phyloP scores from a whole-genome alignment of 2,888 invertebrate species.

The Hylaea fasciaria region DNA sequence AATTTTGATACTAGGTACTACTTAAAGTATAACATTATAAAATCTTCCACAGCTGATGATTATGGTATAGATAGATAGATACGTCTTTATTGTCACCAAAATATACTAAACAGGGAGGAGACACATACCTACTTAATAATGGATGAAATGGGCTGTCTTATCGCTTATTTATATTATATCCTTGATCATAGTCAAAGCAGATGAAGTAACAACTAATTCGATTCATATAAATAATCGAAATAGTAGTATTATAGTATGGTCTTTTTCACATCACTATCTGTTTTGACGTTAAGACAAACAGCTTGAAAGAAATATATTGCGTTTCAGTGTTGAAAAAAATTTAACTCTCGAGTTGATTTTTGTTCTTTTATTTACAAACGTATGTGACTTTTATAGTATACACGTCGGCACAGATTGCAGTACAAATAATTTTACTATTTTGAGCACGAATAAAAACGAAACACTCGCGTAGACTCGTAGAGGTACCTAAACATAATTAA shows the following conservation, averaged over 20 bases:
- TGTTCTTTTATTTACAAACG: constrained; percentile 40
- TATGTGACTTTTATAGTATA: constrained; percentile 43
- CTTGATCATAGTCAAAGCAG: too few relatives aligned
- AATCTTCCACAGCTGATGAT: too few relatives aligned
- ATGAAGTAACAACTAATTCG: not conserved
- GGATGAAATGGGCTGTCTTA: too few relatives aligned
- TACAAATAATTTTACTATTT: constrained; percentile 30
- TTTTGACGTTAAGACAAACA: constrained; percentile 36
- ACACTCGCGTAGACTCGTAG: constrained; percentile 22
- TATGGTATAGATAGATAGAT: too few relatives aligned
- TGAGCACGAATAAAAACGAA: constrained; percentile 29
- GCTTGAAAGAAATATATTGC: constrained; percentile 38
- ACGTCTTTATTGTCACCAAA: too few relatives aligned
- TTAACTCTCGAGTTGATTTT: constrained; percentile 32
- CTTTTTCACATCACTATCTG: constrained; percentile 36
- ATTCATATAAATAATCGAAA: not conserved
- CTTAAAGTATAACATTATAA: too few relatives aligned
- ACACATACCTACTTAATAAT: too few relatives aligned
- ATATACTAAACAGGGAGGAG: too few relatives aligned
- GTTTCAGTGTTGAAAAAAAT: constrained; percentile 25
- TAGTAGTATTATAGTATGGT: too few relatives aligned
- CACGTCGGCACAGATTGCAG: constrained; percentile 31
- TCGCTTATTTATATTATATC: too few relatives aligned
- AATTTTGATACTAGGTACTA: too few relatives aligned
- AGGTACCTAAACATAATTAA: constrained; percentile 17